phyloP scores from a whole-genome alignment of 2,888 invertebrate species.

The Scaptodrosophila latifasciaeformis region DNA sequence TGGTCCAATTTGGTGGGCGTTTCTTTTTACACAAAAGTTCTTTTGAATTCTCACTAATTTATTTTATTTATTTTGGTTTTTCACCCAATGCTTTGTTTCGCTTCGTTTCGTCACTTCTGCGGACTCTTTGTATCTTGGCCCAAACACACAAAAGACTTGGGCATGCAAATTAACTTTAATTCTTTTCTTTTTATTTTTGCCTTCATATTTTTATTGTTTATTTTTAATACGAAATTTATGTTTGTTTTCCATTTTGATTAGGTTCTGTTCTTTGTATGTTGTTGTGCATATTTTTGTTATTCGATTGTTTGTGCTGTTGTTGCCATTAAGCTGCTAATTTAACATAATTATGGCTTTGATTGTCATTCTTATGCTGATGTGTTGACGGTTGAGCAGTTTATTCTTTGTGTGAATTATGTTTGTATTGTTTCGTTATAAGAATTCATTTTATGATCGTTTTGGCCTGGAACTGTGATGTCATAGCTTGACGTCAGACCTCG shows the following conservation, averaged over 20 bases:
- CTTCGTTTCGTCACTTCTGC: slow-evolving; percentile 2
- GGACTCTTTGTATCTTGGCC: background rate
- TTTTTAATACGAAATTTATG: slow-evolving; percentile 34
- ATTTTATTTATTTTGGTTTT: slow-evolving; percentile 27
- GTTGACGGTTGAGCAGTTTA: background rate
- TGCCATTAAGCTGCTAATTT: slow-evolving; percentile 31
- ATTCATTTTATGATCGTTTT: background rate
- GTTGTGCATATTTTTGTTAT: background rate
- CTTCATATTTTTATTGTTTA: slow-evolving; percentile 2
- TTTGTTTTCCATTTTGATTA: slow-evolving; percentile 2
- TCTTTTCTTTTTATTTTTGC: slow-evolving; percentile 15
- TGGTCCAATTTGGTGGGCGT: slow-evolving; percentile 12
- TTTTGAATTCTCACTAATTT: slow-evolving; percentile 62
- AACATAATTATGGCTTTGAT: slow-evolving; percentile 55
- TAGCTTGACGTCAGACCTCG: slow-evolving; percentile 37
- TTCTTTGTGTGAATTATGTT: background rate
- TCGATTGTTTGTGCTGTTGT: no score
- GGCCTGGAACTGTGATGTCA: slow-evolving; percentile 47
- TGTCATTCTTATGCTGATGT: slow-evolving; percentile 41
- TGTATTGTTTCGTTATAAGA: background rate
- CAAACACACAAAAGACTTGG: no score
- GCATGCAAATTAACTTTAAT: slow-evolving; percentile 57
- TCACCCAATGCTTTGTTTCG: slow-evolving; percentile 4
- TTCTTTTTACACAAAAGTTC: slow-evolving; percentile 43
- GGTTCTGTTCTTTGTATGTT: background rate